Base-by-base conservation (phyloP, 2,113 vertebrate genomes). In the Canis aureus region DNA sequence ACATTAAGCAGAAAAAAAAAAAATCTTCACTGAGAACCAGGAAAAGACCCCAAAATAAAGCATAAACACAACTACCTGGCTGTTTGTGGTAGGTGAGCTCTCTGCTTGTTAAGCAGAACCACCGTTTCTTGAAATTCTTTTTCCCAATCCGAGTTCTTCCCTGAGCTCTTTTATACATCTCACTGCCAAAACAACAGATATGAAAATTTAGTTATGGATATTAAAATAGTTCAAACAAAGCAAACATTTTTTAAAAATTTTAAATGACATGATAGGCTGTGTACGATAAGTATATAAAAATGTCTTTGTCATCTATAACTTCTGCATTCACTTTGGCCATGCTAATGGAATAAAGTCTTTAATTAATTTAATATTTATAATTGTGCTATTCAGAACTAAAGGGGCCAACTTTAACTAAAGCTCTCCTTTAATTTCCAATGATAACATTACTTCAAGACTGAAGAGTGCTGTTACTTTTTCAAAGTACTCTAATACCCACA, bases 21-120 rank as follows among this genome's bases (percentile, higher is more conserved):
- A 80, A 53, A 60, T 16, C 51, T 74, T 62, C 84, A 51, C 11
- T 49, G 1, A 83, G n/a, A 80, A 91, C 16, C 20, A 92, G 55
- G 74, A 66, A 35, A 23, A 91, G 51, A n/a, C 19, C 81, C 86
- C 96, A 35, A 23, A 84, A 71, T 71, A 82, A 80, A 95, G 95
- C 53, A 67, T 59, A 95, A 78, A 67, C 91, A 96, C 95, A 95
- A 97, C 97, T 98, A 99, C 99, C 99, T 99, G 99, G 99, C 53
- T 99, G 99, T 95, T 99, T 99, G 98, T 99, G 99, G 98, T 99
- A 99, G 59, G 99, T 99, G 57, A 99, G 99, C 96, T 99, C 99
- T 98, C 99, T 99, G 97, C 99, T 99, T 96, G 99, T 99, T 97
- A 99, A 98, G 95, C 99, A 99, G 97, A 99, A 99, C 99, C 99